These are phyloP conservation scores for Lordiphosa andalusiaca DNA, from an alignment of 2,888 invertebrate genomes.

Conservation along the genomic window DNA sequence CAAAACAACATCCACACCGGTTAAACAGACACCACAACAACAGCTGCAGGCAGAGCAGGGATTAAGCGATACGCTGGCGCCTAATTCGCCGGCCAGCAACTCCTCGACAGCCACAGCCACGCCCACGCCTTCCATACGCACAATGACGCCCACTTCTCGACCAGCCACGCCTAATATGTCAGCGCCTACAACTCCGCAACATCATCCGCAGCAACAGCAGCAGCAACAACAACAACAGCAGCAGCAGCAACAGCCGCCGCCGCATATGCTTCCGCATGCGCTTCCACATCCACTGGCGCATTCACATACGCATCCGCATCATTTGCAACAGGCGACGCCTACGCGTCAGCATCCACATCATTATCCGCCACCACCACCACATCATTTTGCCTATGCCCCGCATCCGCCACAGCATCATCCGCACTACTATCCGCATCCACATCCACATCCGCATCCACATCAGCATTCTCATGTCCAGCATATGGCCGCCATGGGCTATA, in stretches of 20 bases:
- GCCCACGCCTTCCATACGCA: constrained; percentile 10
- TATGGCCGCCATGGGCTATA: constrained; percentile 65
- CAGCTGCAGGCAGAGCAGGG: constrained; percentile 33
- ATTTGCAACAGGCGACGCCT: constrained; percentile 39
- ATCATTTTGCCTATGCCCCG: constrained; percentile 28
- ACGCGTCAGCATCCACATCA: constrained; percentile 44
- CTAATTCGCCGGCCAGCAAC: constrained; percentile 44
- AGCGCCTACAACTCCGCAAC: constrained; percentile 10
- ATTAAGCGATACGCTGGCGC: constrained; percentile 38
- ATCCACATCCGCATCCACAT: constrained; percentile 51
- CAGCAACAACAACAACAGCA: constrained; percentile 23
- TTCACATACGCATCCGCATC: constrained; percentile 45
- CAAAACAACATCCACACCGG: constrained; percentile 60
- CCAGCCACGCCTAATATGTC: not conserved
- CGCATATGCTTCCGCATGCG: constrained; percentile 14
- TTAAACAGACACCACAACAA: constrained; percentile 56
- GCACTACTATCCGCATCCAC: constrained; percentile 44
- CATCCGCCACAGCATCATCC: constrained; percentile 42
- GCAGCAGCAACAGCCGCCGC: constrained; percentile 15
- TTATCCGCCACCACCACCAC: constrained; percentile 35
- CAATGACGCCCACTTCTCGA: constrained; percentile 6
- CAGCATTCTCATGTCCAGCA: constrained; percentile 51
- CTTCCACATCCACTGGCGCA: constrained; percentile 34
- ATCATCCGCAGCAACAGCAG: constrained; percentile 21
- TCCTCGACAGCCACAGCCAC: constrained; percentile 30